A percentile compares a stretch with the other conserved stretches of the same genome.
These are phyloP conservation scores for Calameuta filiformis DNA, from an alignment of 2,888 invertebrate genomes.

Conservation along the genomic window DNA sequence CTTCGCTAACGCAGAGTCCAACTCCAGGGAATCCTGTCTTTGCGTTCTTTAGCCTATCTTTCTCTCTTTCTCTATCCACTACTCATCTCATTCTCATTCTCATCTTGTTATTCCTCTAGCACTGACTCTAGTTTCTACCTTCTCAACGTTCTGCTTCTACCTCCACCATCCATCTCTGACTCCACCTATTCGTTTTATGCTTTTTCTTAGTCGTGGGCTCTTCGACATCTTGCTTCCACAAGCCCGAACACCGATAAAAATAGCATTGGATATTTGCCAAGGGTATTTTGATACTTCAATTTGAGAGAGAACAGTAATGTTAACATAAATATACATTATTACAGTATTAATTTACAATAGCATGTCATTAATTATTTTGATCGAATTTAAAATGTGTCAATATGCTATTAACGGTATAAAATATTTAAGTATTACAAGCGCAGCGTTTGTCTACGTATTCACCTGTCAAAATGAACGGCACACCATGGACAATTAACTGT, in stretches of 20 bases:
- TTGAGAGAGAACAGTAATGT: neutral
- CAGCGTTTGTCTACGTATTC: neutral
- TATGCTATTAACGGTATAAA: neutral
- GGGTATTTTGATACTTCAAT: neutral
- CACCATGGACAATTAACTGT: neutral
- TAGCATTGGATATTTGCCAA: neutral
- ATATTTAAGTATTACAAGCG: neutral
- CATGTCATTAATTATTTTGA: neutral
- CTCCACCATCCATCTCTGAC: neutral
- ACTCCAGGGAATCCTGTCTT: neutral
- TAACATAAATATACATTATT: neutral
- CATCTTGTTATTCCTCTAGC: neutral
- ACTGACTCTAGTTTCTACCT: neutral
- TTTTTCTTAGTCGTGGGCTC: neutral
- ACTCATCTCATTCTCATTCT: neutral
- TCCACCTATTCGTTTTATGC: neutral
- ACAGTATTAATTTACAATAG: neutral
- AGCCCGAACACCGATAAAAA: neutral
- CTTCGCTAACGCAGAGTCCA: neutral
- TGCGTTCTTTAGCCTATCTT: neutral
- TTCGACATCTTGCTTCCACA: neutral
- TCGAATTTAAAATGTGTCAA: neutral
- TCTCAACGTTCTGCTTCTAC: neutral
- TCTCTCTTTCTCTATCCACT: neutral
- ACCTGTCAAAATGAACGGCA: neutral